phyloP scores from a whole-genome alignment of 2,113 vertebrate genomes.

The Alces alces region DNA sequence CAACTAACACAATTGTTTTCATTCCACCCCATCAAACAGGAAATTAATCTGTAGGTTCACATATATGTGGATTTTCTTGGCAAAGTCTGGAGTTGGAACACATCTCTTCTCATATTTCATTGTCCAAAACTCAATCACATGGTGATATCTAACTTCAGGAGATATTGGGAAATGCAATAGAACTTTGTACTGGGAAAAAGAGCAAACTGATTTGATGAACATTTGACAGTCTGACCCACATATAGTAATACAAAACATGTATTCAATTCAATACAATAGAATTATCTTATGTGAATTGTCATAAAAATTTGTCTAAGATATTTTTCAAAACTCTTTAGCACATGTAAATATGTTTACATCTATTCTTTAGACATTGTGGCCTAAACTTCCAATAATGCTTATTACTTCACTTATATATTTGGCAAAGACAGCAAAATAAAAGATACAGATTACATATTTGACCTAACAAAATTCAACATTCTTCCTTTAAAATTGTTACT shows the following conservation, averaged over 20 bases:
- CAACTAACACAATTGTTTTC: background rate
- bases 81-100: background rate
- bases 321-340: background rate
- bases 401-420: background rate
- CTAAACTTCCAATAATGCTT: background rate
- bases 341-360: background rate
- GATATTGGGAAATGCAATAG: background rate
- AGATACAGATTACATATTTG: background rate
- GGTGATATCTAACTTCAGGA: background rate
- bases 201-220: background rate
- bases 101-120: background rate
- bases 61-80: background rate
- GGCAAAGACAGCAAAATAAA: background rate
- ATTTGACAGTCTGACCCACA: background rate
- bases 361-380: background rate
- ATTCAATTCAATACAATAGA: background rate
- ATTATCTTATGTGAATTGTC: background rate
- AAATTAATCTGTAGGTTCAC: background rate
- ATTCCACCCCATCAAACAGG: background rate
- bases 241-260: background rate
- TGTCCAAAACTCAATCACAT: background rate
- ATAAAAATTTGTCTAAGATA: background rate
- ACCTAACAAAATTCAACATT: background rate
- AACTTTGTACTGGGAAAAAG: background rate
- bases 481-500: background rate